phyloP scores from a whole-genome alignment of 2,113 vertebrate genomes.

The Colinus virginianus region DNA sequence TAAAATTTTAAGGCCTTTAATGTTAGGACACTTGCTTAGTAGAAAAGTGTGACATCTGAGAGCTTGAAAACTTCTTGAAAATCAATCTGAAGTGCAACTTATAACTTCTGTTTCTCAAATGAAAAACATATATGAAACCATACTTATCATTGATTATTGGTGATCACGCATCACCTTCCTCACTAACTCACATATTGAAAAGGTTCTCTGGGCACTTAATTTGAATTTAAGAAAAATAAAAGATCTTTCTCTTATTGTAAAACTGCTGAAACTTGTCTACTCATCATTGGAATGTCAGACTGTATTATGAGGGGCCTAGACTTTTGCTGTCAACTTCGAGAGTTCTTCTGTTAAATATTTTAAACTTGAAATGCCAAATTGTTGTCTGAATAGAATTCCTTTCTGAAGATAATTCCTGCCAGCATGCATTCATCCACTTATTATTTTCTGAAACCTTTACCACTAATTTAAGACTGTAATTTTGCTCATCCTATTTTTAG shows the following conservation, averaged over 20 bases:
- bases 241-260: neutral
- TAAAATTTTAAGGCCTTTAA: neutral
- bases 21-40: neutral
- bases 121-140: neutral
- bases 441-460: neutral
- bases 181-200: slow-evolving; percentile 13
- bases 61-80: neutral
- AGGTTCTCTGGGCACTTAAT: neutral
- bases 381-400: neutral
- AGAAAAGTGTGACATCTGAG: neutral
- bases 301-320: neutral
- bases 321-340: neutral
- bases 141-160: too few relatives aligned
- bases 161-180: neutral
- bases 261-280: neutral
- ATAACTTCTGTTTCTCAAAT: neutral
- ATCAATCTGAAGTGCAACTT: neutral
- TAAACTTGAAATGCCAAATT: neutral
- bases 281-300: rapidly evolving
- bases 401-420: neutral
- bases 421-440: neutral
- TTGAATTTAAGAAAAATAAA: neutral
- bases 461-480: neutral
- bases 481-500: neutral
- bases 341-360: neutral